Evolutionary conservation across 2,113 vertebrate genomes (phyloP), one percentile per base, ranked within the genome.

Genomic region (Craseonycteris thonglongyai): DNA sequence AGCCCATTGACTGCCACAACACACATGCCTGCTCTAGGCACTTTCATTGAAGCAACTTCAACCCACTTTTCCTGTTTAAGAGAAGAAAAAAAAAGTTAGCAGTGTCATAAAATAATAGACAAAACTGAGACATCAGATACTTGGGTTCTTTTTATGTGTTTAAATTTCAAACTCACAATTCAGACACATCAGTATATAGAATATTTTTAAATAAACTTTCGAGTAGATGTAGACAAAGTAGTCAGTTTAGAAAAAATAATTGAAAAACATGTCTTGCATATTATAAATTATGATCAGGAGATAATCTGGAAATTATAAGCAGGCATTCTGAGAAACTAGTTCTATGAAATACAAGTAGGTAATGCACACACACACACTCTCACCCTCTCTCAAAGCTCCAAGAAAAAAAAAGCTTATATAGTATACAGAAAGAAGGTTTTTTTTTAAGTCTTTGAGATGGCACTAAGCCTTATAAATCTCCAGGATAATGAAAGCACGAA

Each of bases 1-100:
- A 99, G 98, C 75, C 99, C 99, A 61, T 99, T 99, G 24, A 99
- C 99, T 2, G 99, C 99, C 1, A 99, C 98, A 54, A 99, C 99
- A 2, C 99, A 99, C 58, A 99, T 98, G 15, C 99, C 99, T 21
- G 99, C 99, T 63, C 99, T 99, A 30, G 99, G 98, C 2, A 99
- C 98, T 28, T 98, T 99, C 99, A 99, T 99, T 0, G 99, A 83
- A 0, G 99, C 99, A 95, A 99, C 99, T 98, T 99, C 99, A 90
- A 98, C 96, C 99, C 99, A 99, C 96, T 99, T 99, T 97, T 99
- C 99, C 99, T 99, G 96, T 19, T 30, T 84, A 97, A 93, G 83
- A 63, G 13, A 76, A 89, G 59, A 79, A 94, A 90, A 68, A 54
- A 80, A 79, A 81, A 79, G 61, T 93, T 91, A 89, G 24, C 18